These are phyloP conservation scores for Acipenser transmontanus DNA, from an alignment of 2,797 vertebrate genomes.

Conservation along the genomic window DNA sequence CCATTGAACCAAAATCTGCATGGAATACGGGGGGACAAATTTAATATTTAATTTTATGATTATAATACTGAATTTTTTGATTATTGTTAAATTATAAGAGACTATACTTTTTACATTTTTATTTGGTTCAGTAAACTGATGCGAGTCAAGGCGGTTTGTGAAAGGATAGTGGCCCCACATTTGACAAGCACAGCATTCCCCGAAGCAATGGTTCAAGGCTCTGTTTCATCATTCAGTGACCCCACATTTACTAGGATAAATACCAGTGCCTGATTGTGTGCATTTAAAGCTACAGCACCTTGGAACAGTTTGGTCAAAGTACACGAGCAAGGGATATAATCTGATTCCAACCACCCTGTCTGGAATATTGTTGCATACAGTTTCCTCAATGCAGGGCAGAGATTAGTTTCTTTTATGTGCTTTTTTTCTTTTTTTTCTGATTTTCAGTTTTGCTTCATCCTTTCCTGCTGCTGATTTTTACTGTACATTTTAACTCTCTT, in stretches of 20 bases:
- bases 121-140: background rate
- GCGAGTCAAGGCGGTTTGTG: background rate
- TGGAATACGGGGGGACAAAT: slow-evolving; percentile 34
- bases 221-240: slow-evolving; percentile 69
- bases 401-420: slow-evolving; percentile 43
- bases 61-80: too few relatives aligned
- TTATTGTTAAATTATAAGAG: too few relatives aligned
- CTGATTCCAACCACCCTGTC: slow-evolving; percentile 64
- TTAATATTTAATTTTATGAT: background rate
- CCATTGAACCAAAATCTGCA: slow-evolving; percentile 40
- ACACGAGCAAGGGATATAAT: slow-evolving; percentile 61
- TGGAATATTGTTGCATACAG: slow-evolving; percentile 66
- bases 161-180: background rate
- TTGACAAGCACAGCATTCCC: slow-evolving; percentile 26
- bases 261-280: slow-evolving; percentile 82
- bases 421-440: slow-evolving; percentile 53
- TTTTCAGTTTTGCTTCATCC: slow-evolving; percentile 52
- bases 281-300: slow-evolving; percentile 60
- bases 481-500: slow-evolving; percentile 30
- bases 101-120: too few relatives aligned
- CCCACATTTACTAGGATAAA: slow-evolving; percentile 73
- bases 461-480: slow-evolving; percentile 15
- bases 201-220: slow-evolving; percentile 47
- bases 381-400: slow-evolving; percentile 57
- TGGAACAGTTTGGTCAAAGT: slow-evolving; percentile 57